These are phyloP conservation scores for Cassiopea andromeda DNA, from an alignment of 30 jellyfish, hydroid and myxozoan genomes.

Conservation along the genomic window DNA sequence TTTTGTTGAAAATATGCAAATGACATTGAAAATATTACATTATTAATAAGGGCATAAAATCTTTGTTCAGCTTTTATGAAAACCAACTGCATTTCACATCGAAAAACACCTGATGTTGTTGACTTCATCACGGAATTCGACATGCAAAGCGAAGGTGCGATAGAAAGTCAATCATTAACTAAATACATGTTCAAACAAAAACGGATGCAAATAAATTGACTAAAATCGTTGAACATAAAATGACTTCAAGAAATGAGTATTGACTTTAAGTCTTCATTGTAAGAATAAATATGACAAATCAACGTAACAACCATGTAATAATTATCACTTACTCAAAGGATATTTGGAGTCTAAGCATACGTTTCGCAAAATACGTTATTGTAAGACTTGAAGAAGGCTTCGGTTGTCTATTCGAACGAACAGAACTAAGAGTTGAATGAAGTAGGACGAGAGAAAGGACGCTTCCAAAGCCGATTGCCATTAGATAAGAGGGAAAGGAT, in stretches of 20 bases:
- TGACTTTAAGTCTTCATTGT: too few species aligned
- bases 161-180: too few species aligned
- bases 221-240: too few species aligned
- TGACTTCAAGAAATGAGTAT: too few species aligned
- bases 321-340: background rate
- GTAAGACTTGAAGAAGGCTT: background rate
- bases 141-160: background rate
- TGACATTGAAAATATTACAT: background rate
- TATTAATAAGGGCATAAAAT: background rate
- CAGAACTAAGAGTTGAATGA: background rate
- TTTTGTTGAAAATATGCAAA: conserved; percentile 10
- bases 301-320: too few species aligned
- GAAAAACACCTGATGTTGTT: background rate
- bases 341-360: background rate
- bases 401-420: background rate
- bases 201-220: too few species aligned
- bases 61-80: background rate
- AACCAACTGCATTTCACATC: background rate
- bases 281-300: too few species aligned
- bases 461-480: conserved; percentile 8
- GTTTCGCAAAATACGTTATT: background rate
- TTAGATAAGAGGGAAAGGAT: background rate
- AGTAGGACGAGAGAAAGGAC: background rate
- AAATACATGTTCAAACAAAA: too few species aligned
- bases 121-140: background rate